phyloP scores from a whole-genome alignment of 2,888 invertebrate genomes.

The Drosophila lutescens region DNA sequence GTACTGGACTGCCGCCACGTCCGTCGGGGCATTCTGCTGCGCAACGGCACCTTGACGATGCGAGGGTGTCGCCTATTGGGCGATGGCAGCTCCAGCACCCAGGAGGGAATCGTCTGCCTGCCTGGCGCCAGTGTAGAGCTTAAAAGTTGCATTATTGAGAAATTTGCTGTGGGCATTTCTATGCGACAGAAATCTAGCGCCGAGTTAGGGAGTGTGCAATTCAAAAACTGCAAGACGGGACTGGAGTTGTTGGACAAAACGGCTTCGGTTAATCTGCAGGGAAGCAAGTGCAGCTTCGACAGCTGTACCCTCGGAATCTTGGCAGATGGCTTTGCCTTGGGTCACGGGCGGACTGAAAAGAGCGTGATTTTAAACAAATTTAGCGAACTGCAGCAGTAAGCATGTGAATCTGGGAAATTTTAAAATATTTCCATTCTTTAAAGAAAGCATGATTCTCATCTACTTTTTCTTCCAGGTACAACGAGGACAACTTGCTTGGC shows the following conservation, averaged over 20 bases:
- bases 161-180: conserved; percentile 86
- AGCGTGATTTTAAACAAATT: conserved; percentile 38
- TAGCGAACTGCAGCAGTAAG: conserved; percentile 57
- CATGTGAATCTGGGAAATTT: too few species aligned
- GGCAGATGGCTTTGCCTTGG: conserved; percentile 81
- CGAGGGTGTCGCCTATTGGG: conserved; percentile 85
- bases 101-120: conserved; percentile 86
- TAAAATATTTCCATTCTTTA: too few species aligned
- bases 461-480: conserved; percentile 46
- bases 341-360: conserved; percentile 61
- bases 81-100: conserved; percentile 85
- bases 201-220: conserved; percentile 37
- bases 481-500: conserved; percentile 53
- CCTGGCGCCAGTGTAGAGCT: conserved; percentile 83
- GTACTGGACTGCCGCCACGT: conserved; percentile 85
- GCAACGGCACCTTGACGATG: conserved; percentile 85
- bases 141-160: conserved; percentile 85
- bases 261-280: conserved; percentile 84
- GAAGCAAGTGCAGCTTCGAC: conserved; percentile 83
- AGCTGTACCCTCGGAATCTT: conserved; percentile 85
- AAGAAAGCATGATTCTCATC: too few species aligned
- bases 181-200: conserved; percentile 69
- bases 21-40: conserved; percentile 85
- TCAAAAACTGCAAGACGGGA: conserved; percentile 62
- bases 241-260: conserved; percentile 59